Evolutionary conservation across 2,888 invertebrate species (phyloP), one percentile per base, ranked within the genome.

Genomic region (Eurytoma californica): DNA sequence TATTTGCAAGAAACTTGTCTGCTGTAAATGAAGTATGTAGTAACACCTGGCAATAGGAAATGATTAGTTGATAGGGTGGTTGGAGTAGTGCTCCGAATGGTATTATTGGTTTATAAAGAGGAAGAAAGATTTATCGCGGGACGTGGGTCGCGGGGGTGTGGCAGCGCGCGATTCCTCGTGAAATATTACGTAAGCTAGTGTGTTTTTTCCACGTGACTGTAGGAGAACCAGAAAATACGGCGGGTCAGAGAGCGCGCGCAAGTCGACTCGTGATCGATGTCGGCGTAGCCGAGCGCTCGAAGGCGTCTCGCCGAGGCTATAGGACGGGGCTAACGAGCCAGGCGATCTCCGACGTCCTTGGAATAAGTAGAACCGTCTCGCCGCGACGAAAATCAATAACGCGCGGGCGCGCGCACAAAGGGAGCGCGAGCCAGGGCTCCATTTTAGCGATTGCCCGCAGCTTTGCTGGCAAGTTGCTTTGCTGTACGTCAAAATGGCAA

Each of bases 201-300:
- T 68, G 60, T 58, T 60, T 70, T 66, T 72, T 80, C 76, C 80
- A 80, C 80, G 80, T 80, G 80, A 80, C 80, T 39, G 28, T n/a
- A 53, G 16, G 18, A 72, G 51, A 51, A 12, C 9, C 18, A 47
- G 63, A 63, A 63, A 63, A 63, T 39, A 49, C 58, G 53, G 53
- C 57, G 24, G 16, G 28, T 18, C 16, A 49, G 47, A 70, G 68
- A 57, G 68, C 60, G 67, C 75, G 75, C 75, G 75, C 68, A 51
- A 58, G 68, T 60, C 75, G 75, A 65, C 39, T 73, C 28, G 67
- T 61, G 63, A 76, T 76, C 76, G 76, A 76, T 67, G 51, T 39
- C 39, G n/a, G 49, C 39, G 58, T 20, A 47, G 53, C 67, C 24
- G 24, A 9, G 39, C 39, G 39, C 24, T 20, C 63, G 4, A 39